Conservation (phyloP, 2,797 vertebrate species). For the Nannoperca australis region DNA sequence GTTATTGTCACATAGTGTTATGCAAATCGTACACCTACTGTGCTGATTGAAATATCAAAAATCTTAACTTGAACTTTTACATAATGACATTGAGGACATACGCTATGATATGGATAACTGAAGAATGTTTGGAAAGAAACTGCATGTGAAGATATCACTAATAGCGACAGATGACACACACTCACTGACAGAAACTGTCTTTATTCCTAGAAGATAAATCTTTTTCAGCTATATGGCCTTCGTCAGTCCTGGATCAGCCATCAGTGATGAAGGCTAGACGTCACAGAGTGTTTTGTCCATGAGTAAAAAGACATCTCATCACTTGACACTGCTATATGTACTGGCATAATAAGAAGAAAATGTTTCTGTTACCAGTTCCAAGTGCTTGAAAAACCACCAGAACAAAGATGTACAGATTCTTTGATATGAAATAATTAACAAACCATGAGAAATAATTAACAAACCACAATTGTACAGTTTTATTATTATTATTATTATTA, state of each 20-base stretch:
- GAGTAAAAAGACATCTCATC: background rate
- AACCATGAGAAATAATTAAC: background rate
- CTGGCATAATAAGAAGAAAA: no score
- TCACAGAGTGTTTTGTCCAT: background rate
- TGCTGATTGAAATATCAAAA: slow-evolving; percentile 34
- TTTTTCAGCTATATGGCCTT: background rate
- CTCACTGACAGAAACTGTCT: background rate
- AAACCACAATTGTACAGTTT: no score
- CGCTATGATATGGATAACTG: background rate
- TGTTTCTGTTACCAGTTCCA: background rate
- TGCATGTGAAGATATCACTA: background rate
- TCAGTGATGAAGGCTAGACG: background rate
- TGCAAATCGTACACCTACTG: slow-evolving; percentile 44
- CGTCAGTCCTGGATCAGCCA: background rate
- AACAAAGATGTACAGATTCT: background rate
- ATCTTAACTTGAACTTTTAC: slow-evolving; percentile 14
- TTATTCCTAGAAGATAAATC: background rate
- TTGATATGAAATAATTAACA: background rate
- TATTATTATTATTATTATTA: no score
- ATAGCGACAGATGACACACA: background rate
- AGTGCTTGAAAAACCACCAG: background rate
- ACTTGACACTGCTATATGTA: background rate
- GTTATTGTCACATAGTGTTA: slow-evolving; percentile 26
- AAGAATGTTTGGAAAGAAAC: background rate
- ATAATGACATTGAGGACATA: slow-evolving; percentile 3